Evolutionary conservation across 2,888 invertebrate species (phyloP), one percentile per base, ranked within the genome.

Genomic region (Bhutanitis thaidina): DNA sequence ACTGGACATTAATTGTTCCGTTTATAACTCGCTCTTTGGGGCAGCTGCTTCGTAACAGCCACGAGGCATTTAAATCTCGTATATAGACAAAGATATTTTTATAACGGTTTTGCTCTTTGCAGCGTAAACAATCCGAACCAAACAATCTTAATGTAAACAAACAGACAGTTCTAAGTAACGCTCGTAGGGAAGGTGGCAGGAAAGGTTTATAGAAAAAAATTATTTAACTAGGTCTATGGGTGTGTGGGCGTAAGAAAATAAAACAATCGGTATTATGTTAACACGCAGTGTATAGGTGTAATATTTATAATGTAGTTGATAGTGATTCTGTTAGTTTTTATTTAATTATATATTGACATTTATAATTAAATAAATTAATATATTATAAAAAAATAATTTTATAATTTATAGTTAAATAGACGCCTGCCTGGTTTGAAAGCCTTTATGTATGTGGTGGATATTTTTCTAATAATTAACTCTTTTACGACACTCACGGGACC

Each of bases 1-100:
- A 65, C 57, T 59, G 61, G 63, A 64, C 74, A 74, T 78, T 87
- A 86, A 88, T 87, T 86, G 87, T 83, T 81, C 79, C 74, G 76
- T 82, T 84, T 82, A 85, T 82, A 87, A 75, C 83, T 77, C 77
- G 77, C 81, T 82, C 72, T 76, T 80, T 74, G 74, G 74, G 80
- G 87, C 87, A 86, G 87, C 85, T 87, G 88, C 74, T 77, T 81
- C 77, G 69, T 84, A 84, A 80, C 84, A 84, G 77, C 73, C 77
- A 69, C 74, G 69, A 74, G 73, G 81, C 77, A 78, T 86, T 86
- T 85, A 83, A 85, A 80, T 83, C 83, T 84, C 74, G 78, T 87
- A 84, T 85, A 87, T 85, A 88, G 82, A 84, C 80, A 81, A 79
- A 84, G 83, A 86, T 88, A 88, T 89, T 86, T 88, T 84, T 87